Conservation (phyloP, 2,797 vertebrate species). For the Nannoperca australis region DNA sequence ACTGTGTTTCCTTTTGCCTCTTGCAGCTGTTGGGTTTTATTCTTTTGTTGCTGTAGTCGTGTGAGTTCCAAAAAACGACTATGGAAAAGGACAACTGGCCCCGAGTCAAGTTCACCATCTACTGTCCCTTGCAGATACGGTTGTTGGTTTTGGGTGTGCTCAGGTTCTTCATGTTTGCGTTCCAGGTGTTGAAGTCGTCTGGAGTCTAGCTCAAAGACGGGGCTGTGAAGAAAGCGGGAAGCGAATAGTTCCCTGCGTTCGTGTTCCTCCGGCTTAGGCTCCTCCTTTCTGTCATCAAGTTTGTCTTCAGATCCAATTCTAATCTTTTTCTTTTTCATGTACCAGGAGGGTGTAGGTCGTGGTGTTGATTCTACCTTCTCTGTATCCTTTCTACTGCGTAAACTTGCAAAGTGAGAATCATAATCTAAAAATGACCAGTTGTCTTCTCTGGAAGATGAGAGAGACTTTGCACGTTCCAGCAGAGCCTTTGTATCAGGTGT, state of each 20-base stretch:
- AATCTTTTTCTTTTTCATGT: slow-evolving; percentile 99
- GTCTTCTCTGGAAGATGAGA: slow-evolving; percentile 97
- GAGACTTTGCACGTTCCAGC: slow-evolving; percentile 97
- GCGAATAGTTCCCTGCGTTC: slow-evolving; percentile 96
- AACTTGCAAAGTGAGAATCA: slow-evolving; percentile 94
- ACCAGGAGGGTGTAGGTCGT: slow-evolving; percentile 96
- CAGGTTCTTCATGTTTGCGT: slow-evolving; percentile 93
- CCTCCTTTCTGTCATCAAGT: slow-evolving; percentile 95
- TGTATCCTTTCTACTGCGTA: slow-evolving; percentile 95
- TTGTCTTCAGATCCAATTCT: slow-evolving; percentile 96
- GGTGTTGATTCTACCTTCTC: slow-evolving; percentile 96
- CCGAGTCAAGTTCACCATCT: slow-evolving; percentile 88
- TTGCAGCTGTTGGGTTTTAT: slow-evolving; percentile 89
- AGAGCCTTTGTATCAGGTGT: slow-evolving; percentile 98
- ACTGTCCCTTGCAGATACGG: slow-evolving; percentile 85
- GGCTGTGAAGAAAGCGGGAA: slow-evolving; percentile 97
- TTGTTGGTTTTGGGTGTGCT: slow-evolving; percentile 86
- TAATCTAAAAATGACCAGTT: slow-evolving; percentile 99
- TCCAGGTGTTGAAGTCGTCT: slow-evolving; percentile 95
- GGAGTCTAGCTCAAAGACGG: slow-evolving; percentile 98
- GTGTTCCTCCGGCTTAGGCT: slow-evolving; percentile 95
- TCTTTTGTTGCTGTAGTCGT: slow-evolving; percentile 94
- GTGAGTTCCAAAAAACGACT: slow-evolving; percentile 94
- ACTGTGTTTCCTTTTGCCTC: slow-evolving; percentile 80
- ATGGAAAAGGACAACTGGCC: slow-evolving; percentile 96